Evolutionary conservation across 1,140 invertebrate genomes (phyloP).

Genomic region (Drosophila ananassae): DNA sequence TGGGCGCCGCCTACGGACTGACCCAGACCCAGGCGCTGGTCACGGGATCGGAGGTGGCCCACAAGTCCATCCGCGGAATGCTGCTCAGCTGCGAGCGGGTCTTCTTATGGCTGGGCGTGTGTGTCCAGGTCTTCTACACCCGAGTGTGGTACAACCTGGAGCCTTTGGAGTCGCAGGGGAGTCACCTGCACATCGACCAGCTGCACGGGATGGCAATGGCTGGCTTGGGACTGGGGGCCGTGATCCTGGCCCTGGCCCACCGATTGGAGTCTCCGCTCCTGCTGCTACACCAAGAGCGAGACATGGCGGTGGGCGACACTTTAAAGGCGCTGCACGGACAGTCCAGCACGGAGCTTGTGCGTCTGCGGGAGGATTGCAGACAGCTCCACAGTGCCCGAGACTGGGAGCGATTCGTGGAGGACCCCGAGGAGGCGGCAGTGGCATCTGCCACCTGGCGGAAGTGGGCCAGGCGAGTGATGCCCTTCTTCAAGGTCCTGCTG

Average conservation of each 20-base stretch:
- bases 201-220: slow-evolving; percentile 66
- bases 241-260: slow-evolving; percentile 57
- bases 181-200: slow-evolving; percentile 69
- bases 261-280: slow-evolving; percentile 68
- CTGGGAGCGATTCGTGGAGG: slow-evolving; percentile 57
- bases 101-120: slow-evolving; percentile 75
- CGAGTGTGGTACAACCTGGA: slow-evolving; percentile 69
- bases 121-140: slow-evolving; percentile 68
- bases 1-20: slow-evolving; percentile 63
- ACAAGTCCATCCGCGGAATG: slow-evolving; percentile 70
- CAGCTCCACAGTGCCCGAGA: slow-evolving; percentile 67
- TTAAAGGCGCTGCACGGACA: slow-evolving; percentile 60
- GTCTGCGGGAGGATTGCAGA: slow-evolving; percentile 67
- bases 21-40: slow-evolving; percentile 68
- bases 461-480: slow-evolving; percentile 36
- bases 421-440: slow-evolving; percentile 6
- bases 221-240: slow-evolving; percentile 53
- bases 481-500: slow-evolving; percentile 66
- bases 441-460: slow-evolving; percentile 13
- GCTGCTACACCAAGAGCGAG: slow-evolving; percentile 64
- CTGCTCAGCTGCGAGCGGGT: slow-evolving; percentile 65
- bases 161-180: slow-evolving; percentile 46
- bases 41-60: slow-evolving; percentile 64
- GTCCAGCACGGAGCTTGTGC: slow-evolving; percentile 59
- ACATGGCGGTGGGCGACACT: slow-evolving; percentile 64